Percentiles rank a stretch among this genome's conserved stretches.
phyloP scores from a whole-genome alignment of 2,113 vertebrate genomes.

The Marcusenius ussheri region DNA sequence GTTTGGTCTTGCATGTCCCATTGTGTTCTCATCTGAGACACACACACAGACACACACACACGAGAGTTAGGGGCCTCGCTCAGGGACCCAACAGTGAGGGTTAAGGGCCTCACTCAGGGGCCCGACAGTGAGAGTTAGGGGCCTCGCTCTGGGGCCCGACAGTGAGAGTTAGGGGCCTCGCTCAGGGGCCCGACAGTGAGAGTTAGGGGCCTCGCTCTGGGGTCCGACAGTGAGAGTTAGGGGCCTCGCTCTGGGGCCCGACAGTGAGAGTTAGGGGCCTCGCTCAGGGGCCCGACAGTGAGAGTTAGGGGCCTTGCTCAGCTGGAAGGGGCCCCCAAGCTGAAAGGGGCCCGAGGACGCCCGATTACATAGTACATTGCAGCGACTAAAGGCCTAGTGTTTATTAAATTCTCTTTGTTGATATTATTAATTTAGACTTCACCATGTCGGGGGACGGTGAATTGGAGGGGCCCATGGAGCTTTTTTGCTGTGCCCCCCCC shows the following conservation, averaged over 20 bases:
- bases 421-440: background rate
- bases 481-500: background rate
- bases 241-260: no score
- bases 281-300: no score
- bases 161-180: background rate
- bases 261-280: background rate
- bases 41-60: no score
- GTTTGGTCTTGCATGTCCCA: no score
- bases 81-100: no score
- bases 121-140: background rate
- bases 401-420: background rate
- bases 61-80: background rate
- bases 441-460: background rate
- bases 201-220: background rate
- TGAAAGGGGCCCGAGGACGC: background rate
- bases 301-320: background rate
- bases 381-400: background rate
- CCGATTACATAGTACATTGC: background rate
- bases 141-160: no score
- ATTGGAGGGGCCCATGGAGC: background rate
- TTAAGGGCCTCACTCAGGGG: background rate
- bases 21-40: no score
- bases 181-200: no score
- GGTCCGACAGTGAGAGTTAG: background rate
- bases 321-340: background rate